phyloP scores from a whole-genome alignment of 2,888 invertebrate genomes.

The Mesorhabditis belari region DNA sequence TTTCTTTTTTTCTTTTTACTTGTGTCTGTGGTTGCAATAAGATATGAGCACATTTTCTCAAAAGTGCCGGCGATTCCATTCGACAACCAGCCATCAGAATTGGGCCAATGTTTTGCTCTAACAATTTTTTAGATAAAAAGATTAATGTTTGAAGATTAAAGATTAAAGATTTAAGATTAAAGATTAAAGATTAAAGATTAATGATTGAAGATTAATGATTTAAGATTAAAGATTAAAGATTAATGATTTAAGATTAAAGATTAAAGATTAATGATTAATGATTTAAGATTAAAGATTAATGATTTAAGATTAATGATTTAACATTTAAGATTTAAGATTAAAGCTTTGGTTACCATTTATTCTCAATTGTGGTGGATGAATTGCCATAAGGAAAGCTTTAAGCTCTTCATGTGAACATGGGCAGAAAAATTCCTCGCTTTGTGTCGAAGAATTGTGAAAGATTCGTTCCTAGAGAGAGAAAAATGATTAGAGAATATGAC shows the following conservation, averaged over 20 bases:
- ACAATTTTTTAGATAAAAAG: too few species aligned
- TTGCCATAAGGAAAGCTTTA: constrained; percentile 51
- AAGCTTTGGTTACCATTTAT: constrained; percentile 40
- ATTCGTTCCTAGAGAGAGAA: constrained; percentile 18
- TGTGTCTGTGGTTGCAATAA: constrained; percentile 43
- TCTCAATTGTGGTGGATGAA: constrained; percentile 52
- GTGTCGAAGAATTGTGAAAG: constrained; percentile 16
- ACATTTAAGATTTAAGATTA: not conserved
- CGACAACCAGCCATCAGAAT: constrained; percentile 52
- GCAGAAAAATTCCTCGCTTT: constrained; percentile 47
- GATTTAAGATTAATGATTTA: too few species aligned
- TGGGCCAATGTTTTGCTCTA: constrained; percentile 51
- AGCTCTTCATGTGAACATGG: constrained; percentile 51
- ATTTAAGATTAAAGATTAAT: too few species aligned
- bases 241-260: too few species aligned
- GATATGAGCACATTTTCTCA: constrained; percentile 50
- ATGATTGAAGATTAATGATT: too few species aligned
- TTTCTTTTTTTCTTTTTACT: constrained; percentile 13
- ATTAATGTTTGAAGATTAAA: too few species aligned
- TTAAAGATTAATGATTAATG: too few species aligned
- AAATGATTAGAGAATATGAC: not conserved
- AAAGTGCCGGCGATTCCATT: constrained; percentile 51
- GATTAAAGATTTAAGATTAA: too few species aligned
- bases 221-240: too few species aligned
- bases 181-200: too few species aligned